Percentiles rank a stretch among this genome's conserved stretches.
These are phyloP conservation scores for Spilogale gracilis DNA, from an alignment of 2,113 vertebrate genomes.

Conservation along the genomic window DNA sequence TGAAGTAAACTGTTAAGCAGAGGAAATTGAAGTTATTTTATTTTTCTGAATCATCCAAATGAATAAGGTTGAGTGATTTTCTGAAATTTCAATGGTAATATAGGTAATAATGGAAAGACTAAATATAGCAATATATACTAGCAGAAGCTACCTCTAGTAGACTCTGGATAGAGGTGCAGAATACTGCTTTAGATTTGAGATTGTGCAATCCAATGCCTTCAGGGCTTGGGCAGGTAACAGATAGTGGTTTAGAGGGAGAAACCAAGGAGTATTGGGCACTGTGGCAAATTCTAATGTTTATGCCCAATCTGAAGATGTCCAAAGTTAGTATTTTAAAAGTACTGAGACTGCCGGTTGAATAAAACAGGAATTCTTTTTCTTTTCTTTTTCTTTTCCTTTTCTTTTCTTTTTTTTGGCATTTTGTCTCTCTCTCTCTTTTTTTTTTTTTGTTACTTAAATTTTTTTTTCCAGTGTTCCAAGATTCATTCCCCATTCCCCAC, in stretches of 20 bases:
- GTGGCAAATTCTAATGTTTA: neutral
- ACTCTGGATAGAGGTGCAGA: neutral
- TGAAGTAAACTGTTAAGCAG: neutral
- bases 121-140: neutral
- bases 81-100: neutral
- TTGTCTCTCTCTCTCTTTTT: no score
- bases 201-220: neutral
- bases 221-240: neutral
- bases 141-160: neutral
- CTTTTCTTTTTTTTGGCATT: no score
- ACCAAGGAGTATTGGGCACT: neutral
- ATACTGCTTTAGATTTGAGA: neutral
- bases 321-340: constrained; percentile 17
- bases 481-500: no score
- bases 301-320: neutral
- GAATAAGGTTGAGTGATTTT: neutral
- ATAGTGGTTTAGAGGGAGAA: neutral
- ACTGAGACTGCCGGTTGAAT: neutral
- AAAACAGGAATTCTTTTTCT: neutral
- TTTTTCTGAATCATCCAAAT: neutral
- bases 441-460: no score
- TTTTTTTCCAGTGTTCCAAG: no score
- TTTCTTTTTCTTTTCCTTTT: no score
- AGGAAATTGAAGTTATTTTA: neutral
- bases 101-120: neutral